Evolutionary conservation across 2,113 vertebrate genomes (phyloP), one percentile per base, ranked within the genome.

Genomic region (Sebastes schlegelii): DNA sequence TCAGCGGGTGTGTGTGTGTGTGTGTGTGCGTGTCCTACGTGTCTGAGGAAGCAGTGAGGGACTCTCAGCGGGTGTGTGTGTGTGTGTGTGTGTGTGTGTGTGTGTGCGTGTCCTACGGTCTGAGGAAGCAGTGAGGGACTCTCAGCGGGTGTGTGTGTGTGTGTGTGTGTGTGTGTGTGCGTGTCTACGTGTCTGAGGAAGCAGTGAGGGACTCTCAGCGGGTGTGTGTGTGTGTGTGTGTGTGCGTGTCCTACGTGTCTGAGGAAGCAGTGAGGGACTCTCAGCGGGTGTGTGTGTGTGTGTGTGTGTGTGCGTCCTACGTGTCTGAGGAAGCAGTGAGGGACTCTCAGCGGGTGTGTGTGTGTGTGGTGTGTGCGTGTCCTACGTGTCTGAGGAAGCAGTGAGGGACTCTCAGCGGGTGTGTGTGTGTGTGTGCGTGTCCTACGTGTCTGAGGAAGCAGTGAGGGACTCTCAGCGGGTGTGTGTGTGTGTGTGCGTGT

Each of bases 341-440:
- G 96, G 60, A 97, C 97, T 1, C 98, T 93, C 14, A 98, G 95
- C 0, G 98, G 98, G 77, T 98, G 98, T n/a, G n/a, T n/a, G 40
- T 43, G 16, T 11, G 43, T 57, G 19, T n/a, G n/a, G 34, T 43
- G 17, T n/a, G 23, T 48, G 64, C 5, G 71, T 16, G 17, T 51
- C 96, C 93, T 97, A 99, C 98, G 0, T 99, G 97, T 90, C 97
- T 89, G 13, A 99, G 94, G 94, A 99, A 99, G 93, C 97, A 98
- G 92, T 97, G 96, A 43, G 97, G 96, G 60, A 97, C 97, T 1
- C 98, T 93, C 14, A 98, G 95, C 0, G 98, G 98, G 77, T 98
- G 98, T 43, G 16, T 11, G 43, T 57, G 19, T n/a, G 34, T 43
- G 17, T n/a, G 23, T 48, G 64, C 5, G 71, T 16, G 17, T 51